A percentile compares a stretch with the other conserved stretches of the same genome.
Evolutionary conservation across 2,888 invertebrate genomes (phyloP).

Genomic region (Amblyjoppa fuscipennis): DNA sequence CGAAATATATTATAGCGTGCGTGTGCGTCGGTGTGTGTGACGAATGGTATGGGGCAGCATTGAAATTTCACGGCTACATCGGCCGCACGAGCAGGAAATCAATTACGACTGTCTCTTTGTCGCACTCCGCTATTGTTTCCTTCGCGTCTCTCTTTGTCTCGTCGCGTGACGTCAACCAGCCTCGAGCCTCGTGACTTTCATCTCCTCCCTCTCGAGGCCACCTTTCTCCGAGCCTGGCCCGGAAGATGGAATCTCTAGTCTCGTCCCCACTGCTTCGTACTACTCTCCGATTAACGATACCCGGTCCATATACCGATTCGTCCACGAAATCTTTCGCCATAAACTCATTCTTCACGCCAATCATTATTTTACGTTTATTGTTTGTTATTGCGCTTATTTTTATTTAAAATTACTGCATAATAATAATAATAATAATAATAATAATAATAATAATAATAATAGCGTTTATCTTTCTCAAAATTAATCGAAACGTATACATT

Average conservation of each 20-base stretch:
- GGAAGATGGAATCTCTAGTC: conserved; percentile 24
- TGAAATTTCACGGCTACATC: conserved; percentile 12
- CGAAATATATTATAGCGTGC: neutral
- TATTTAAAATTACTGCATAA: neutral
- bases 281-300: neutral
- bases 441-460: neutral
- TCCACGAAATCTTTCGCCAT: neutral
- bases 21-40: neutral
- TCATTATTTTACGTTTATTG: neutral
- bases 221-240: conserved; percentile 48
- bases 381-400: neutral
- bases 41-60: neutral
- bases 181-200: conserved; percentile 63
- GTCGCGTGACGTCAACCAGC: conserved; percentile 49
- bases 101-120: conserved; percentile 20
- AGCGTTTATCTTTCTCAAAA: neutral
- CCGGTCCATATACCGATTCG: neutral
- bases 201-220: conserved; percentile 42
- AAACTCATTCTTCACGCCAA: neutral
- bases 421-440: neutral
- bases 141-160: neutral
- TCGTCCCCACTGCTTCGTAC: neutral
- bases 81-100: conserved; percentile 1
- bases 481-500: neutral
- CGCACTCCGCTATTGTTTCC: neutral